Conservation (phyloP, 2,113 vertebrate species). For the Thamnaconus septentrionalis region DNA sequence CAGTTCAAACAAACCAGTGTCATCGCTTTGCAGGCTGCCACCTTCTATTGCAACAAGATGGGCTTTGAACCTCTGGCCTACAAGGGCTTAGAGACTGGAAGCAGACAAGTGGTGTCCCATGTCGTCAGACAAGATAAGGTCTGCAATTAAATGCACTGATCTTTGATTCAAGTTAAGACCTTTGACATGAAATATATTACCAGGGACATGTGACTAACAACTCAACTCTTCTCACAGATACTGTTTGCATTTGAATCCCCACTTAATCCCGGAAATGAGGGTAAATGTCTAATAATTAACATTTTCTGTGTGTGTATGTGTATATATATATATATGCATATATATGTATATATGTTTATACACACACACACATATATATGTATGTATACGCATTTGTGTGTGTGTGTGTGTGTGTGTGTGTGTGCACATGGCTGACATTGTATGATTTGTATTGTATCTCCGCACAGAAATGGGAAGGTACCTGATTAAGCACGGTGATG, state of each 20-base stretch:
- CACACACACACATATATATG: no score
- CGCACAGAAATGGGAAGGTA: slow-evolving; percentile 75
- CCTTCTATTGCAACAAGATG: slow-evolving; percentile 81
- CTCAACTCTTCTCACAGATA: slow-evolving; percentile 67
- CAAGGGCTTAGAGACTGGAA: slow-evolving; percentile 81
- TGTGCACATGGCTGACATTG: not conserved
- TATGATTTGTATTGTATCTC: not conserved
- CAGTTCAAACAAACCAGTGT: not conserved
- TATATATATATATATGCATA: no score
- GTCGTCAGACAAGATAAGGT: slow-evolving; percentile 82
- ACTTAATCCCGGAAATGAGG: slow-evolving; percentile 80
- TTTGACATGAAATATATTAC: not conserved
- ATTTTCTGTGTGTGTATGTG: no score
- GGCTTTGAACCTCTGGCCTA: slow-evolving; percentile 82
- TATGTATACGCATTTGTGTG: no score
- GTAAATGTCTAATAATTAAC: slow-evolving; percentile 36
- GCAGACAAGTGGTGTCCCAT: slow-evolving; percentile 75
- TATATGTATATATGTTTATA: no score
- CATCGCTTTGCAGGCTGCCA: slow-evolving; percentile 68
- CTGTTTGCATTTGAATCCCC: slow-evolving; percentile 77
- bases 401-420: no score
- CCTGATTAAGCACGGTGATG: slow-evolving; percentile 79
- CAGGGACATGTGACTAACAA: no score
- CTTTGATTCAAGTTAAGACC: not conserved
- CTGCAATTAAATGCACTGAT: not conserved